Evolutionary conservation across 2,888 invertebrate species (phyloP).

Genomic region (Smittia aterrima): DNA sequence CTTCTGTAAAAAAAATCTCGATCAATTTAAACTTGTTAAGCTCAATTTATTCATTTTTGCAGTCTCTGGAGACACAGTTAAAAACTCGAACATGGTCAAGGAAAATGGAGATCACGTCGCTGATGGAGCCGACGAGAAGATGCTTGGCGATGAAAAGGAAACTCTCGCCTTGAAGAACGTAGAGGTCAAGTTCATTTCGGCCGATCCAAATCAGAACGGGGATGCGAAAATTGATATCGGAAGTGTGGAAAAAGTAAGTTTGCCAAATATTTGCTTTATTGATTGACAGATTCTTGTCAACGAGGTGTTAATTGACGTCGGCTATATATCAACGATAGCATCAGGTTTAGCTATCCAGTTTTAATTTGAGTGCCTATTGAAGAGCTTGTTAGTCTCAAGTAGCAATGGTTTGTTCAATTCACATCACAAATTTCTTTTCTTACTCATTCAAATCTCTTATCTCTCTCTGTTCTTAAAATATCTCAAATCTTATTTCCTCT

Average conservation of each 20-base stretch:
- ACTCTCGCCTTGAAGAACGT: slow-evolving; percentile 60
- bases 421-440: too few species aligned
- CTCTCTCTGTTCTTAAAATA: background rate
- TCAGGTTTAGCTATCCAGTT: background rate
- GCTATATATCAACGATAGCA: background rate
- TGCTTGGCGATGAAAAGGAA: slow-evolving; percentile 62
- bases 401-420: background rate
- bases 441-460: too few species aligned
- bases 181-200: slow-evolving; percentile 73
- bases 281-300: background rate
- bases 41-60: slow-evolving; percentile 38
- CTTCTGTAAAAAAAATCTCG: too few species aligned
- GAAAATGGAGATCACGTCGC: slow-evolving; percentile 54
- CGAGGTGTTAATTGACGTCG: slow-evolving; percentile 10
- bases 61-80: slow-evolving; percentile 47
- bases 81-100: slow-evolving; percentile 53
- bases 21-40: slow-evolving; percentile 41
- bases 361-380: slow-evolving; percentile 13
- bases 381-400: background rate
- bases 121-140: slow-evolving; percentile 71
- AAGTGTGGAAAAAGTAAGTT: slow-evolving; percentile 58
- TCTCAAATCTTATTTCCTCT: slow-evolving; percentile 7
- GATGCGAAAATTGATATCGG: slow-evolving; percentile 86
- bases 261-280: slow-evolving; percentile 20
- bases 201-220: slow-evolving; percentile 71